phyloP scores from a whole-genome alignment of 2,797 vertebrate species.

The Epinephelus awoara region DNA sequence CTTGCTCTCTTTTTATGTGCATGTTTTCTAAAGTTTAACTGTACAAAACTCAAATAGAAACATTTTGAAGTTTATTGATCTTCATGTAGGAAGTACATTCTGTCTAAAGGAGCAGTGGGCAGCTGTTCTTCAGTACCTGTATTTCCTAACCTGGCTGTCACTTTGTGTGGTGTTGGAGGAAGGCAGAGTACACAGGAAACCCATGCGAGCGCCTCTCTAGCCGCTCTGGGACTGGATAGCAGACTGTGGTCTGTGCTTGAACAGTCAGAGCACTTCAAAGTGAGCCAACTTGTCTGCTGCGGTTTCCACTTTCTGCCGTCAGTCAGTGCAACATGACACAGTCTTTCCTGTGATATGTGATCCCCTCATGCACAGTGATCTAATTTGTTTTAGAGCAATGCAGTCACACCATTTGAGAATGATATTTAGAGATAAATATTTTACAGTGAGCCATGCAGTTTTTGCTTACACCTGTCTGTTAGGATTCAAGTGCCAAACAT shows the following conservation, averaged over 20 bases:
- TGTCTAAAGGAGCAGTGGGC: not conserved
- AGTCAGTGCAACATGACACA: not conserved
- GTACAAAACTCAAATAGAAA: not conserved
- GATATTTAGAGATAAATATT: not conserved
- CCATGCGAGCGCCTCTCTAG: not conserved
- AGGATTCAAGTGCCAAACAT: too few relatives aligned
- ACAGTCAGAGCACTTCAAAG: conserved; percentile 6
- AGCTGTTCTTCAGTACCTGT: not conserved
- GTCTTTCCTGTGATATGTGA: not conserved
- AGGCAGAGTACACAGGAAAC: not conserved
- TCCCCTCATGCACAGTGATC: not conserved
- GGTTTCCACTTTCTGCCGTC: conserved; percentile 1
- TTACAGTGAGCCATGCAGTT: not conserved
- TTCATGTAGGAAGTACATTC: not conserved
- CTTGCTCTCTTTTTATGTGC: not conserved
- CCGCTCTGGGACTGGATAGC: not conserved
- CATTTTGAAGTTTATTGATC: not conserved
- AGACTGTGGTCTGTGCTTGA: not conserved
- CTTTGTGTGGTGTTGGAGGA: not conserved
- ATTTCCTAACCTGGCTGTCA: not conserved
- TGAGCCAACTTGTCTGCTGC: not conserved
- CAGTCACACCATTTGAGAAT: not conserved
- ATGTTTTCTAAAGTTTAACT: too few relatives aligned
- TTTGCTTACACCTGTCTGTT: not conserved
- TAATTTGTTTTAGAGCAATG: not conserved